phyloP scores from a whole-genome alignment of 2,888 invertebrate genomes.

The Diogma glabrata region DNA sequence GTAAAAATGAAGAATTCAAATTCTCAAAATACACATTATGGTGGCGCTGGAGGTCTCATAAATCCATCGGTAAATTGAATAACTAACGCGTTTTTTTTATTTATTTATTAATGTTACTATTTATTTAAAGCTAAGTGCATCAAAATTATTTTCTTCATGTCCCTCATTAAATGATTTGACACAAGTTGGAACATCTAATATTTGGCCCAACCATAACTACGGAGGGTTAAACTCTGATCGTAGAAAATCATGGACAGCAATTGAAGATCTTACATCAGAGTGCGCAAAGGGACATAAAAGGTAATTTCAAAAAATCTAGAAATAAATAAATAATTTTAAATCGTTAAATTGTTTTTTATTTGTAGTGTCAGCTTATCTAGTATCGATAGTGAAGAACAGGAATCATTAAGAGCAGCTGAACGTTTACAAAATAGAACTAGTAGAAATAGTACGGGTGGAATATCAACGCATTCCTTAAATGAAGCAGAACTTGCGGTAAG shows the following conservation, averaged over 20 bases:
- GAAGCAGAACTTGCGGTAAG: conserved; percentile 75
- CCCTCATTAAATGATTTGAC: conserved; percentile 35
- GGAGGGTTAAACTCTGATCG: conserved; percentile 34
- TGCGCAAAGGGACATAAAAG: conserved; percentile 46
- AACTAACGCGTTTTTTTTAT: conserved; percentile 3
- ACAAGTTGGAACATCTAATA: conserved; percentile 22
- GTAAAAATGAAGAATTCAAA: conserved; percentile 38
- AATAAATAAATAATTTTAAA: too few relatives aligned
- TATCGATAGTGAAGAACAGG: conserved; percentile 80
- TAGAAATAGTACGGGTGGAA: conserved; percentile 42
- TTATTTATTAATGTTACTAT: neutral
- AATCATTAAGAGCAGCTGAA: conserved; percentile 41
- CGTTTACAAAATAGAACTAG: conserved; percentile 35
- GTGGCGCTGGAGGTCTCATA: conserved; percentile 14
- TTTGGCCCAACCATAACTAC: conserved; percentile 34
- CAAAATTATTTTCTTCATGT: conserved; percentile 24
- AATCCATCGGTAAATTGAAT: conserved; percentile 16
- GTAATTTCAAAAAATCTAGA: too few relatives aligned
- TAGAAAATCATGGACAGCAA: conserved; percentile 78
- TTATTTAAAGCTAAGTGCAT: conserved; percentile 22
- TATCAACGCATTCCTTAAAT: conserved; percentile 69
- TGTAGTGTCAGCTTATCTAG: conserved; percentile 60
- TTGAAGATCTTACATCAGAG: conserved; percentile 53
- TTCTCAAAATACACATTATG: conserved; percentile 22
- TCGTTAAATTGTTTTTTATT: too few relatives aligned